Evolutionary conservation across 1,140 invertebrate genomes (phyloP).

Genomic region (Plectrocnemia conspersa): DNA sequence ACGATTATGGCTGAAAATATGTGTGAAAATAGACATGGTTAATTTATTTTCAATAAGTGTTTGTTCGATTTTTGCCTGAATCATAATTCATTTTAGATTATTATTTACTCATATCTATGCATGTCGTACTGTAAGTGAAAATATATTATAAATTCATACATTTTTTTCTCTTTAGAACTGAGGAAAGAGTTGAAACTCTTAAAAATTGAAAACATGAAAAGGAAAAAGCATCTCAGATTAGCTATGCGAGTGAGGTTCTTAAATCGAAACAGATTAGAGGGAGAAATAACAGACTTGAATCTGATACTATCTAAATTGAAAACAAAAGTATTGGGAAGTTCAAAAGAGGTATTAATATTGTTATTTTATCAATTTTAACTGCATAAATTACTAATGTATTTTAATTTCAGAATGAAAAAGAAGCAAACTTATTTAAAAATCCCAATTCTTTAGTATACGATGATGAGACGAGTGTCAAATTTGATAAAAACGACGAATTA

Average conservation of each 20-base stretch:
- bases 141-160: too few relatives aligned
- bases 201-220: slow-evolving; percentile 28
- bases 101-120: too few relatives aligned
- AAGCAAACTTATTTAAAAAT: background rate
- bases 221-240: slow-evolving; percentile 24
- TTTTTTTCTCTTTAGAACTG: slow-evolving; percentile 26
- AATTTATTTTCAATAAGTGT: too few relatives aligned
- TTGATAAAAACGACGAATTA: background rate
- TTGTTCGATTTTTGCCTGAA: too few relatives aligned
- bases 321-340: background rate
- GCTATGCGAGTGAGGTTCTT: slow-evolving; percentile 24
- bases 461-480: background rate
- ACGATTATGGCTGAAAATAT: too few relatives aligned
- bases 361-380: too few relatives aligned
- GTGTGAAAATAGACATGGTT: too few relatives aligned
- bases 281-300: slow-evolving; percentile 23
- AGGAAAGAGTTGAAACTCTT: slow-evolving; percentile 27
- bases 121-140: too few relatives aligned
- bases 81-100: too few relatives aligned
- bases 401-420: background rate
- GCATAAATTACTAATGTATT: background rate
- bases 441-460: slow-evolving; percentile 2
- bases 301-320: slow-evolving; percentile 10
- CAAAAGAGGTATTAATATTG: slow-evolving; percentile 5
- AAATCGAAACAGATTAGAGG: slow-evolving; percentile 21